Conservation (phyloP, 2,113 vertebrate species). For the Ageneiosus marmoratus region DNA sequence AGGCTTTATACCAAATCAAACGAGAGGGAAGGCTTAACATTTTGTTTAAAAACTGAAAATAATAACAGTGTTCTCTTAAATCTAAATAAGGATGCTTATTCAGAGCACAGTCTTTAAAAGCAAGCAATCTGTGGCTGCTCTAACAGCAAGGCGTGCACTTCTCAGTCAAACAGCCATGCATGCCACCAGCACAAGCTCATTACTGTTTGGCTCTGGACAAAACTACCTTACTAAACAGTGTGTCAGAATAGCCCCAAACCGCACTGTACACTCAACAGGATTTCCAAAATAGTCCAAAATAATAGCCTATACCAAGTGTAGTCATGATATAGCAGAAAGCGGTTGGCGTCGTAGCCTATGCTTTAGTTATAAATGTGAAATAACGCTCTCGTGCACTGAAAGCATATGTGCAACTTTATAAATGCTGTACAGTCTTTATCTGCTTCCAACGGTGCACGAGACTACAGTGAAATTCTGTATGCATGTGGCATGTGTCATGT, state of each 20-base stretch:
- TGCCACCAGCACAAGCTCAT: slow-evolving; percentile 1
- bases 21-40: too few relatives aligned
- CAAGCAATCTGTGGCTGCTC: slow-evolving; percentile 23
- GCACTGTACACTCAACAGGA: not conserved
- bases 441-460: not conserved
- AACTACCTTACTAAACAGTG: not conserved
- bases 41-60: not conserved
- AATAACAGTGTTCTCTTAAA: slow-evolving; percentile 1
- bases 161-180: not conserved
- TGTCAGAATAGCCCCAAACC: not conserved
- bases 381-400: not conserved
- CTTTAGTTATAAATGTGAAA: not conserved
- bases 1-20: slow-evolving; percentile 7
- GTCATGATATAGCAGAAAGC: not conserved
- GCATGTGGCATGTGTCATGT: not conserved
- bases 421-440: not conserved
- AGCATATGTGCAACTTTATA: not conserved
- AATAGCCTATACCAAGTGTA: not conserved
- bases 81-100: slow-evolving; percentile 17
- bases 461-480: not conserved
- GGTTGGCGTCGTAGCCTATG: too few relatives aligned
- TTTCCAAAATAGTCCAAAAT: slow-evolving; percentile 1
- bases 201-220: not conserved
- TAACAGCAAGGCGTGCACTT: slow-evolving; percentile 26
- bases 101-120: not conserved